Evolutionary conservation across 2,888 invertebrate species (phyloP), one percentile per base, ranked within the genome.

Genomic region (Nemapogon koenigi): DNA sequence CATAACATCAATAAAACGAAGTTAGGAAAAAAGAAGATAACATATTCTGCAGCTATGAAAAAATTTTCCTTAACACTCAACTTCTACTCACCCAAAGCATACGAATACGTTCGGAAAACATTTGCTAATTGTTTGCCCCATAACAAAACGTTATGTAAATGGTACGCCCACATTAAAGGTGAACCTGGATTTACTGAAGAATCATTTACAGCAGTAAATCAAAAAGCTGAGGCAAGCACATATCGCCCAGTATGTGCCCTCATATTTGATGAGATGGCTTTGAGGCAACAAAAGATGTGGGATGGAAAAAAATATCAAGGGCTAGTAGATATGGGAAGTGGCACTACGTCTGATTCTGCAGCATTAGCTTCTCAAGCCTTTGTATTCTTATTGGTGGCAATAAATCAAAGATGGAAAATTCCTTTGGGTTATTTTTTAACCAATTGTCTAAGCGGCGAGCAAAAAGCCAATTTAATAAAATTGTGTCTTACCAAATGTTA

Each of bases 61-160:
- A 38, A 38, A 27, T 56, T 59, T 47, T 55, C n/a, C n/a, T n/a
- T n/a, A n/a, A n/a, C n/a, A n/a, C n/a, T n/a, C n/a, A 42, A 43
- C 11, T 42, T 35, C 38, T 40, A 40, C 16, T 56, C 55, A 0
- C 50, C 52, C n/a, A 52, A 49, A 43, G 59, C 52, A 2, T 59
- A 61, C 39, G 38, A 48, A 10, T 62, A 54, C 45, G 53, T 60
- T 2, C 37, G 61, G 41, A 39, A 55, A 45, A 48, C 44, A 29
- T 63, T 57, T 44, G 41, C 52, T 10, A 49, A 48, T 4, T 42
- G 42, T 38, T 40, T 59, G 14, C 59, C 62, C 16, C 52, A 53
- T 43, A 37, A 42, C 4, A 46, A 46, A 13, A 58, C 54, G 2
- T 46, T 62, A 6, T 43, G 49, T 26, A 54, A 48, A 25, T 64